These are phyloP conservation scores for Pimpla rufipes DNA, from an alignment of 2,888 invertebrate species.

Conservation along the genomic window DNA sequence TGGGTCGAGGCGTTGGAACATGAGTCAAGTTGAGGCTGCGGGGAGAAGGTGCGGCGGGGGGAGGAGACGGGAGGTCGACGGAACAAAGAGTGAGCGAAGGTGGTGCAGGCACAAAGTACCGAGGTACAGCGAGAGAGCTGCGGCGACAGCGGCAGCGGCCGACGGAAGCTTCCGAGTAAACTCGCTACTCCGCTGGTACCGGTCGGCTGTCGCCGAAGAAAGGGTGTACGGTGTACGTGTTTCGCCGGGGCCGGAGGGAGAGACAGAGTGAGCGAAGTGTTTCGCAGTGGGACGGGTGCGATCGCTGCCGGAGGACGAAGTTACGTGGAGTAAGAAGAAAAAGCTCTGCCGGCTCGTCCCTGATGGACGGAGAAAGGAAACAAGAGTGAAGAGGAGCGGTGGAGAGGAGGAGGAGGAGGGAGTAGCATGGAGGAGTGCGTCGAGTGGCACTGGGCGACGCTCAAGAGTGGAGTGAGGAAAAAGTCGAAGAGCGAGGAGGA, in stretches of 20 bases:
- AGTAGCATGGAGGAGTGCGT: constrained; percentile 42
- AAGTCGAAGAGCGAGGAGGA: not conserved
- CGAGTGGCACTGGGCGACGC: constrained; percentile 44
- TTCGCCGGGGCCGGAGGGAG: not conserved
- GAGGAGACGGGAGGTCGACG: constrained; percentile 28
- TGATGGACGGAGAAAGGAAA: constrained; percentile 49
- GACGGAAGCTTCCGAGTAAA: constrained; percentile 51
- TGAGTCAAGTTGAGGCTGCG: constrained; percentile 46
- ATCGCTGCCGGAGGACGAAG: constrained; percentile 45
- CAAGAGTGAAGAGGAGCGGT: constrained; percentile 57
- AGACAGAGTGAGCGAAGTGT: constrained; percentile 42
- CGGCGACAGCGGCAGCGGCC: constrained; percentile 33
- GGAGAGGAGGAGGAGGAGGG: constrained; percentile 17
- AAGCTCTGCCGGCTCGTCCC: constrained; percentile 8
- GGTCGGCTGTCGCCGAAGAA: constrained; percentile 41
- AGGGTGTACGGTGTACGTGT: constrained; percentile 49
- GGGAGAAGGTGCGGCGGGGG: not conserved
- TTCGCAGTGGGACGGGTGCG: constrained; percentile 35
- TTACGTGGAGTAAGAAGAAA: constrained; percentile 40
- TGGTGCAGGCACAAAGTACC: constrained; percentile 61
- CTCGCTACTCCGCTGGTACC: constrained; percentile 20
- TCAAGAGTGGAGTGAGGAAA: constrained; percentile 32
- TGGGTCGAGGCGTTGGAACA: constrained; percentile 31
- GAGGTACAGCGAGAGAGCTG: constrained; percentile 40
- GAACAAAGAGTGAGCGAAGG: constrained; percentile 55